A percentile compares a stretch with the other conserved stretches of the same genome.
Evolutionary conservation across 2,888 invertebrate genomes (phyloP).

Genomic region (Leptinotarsa peninsularis): DNA sequence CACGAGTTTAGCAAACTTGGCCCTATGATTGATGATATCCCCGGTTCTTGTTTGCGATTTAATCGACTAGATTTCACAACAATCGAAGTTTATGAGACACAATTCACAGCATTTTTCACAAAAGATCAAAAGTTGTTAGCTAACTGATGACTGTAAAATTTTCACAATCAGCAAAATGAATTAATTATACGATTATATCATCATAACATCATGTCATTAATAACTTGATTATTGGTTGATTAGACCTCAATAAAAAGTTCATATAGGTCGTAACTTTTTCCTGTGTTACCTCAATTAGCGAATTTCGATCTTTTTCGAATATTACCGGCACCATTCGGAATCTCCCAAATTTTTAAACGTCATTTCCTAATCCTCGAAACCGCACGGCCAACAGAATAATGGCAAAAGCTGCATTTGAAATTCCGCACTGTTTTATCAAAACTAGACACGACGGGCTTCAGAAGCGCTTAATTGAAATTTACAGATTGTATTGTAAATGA

Average conservation of each 20-base stretch:
- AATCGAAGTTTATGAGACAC: constrained; percentile 16
- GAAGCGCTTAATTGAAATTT: constrained; percentile 12
- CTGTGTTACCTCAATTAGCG: too few species aligned
- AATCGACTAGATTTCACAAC: constrained; percentile 4
- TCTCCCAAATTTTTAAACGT: too few species aligned
- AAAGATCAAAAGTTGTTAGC: too few species aligned
- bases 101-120: not conserved
- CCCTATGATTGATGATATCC: constrained; percentile 27
- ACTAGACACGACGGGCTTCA: constrained; percentile 2
- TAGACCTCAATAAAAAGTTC: too few species aligned
- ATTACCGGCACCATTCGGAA: too few species aligned
- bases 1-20: constrained; percentile 25
- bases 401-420: constrained; percentile 16
- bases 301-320: too few species aligned
- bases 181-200: too few species aligned
- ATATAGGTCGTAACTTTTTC: too few species aligned
- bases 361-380: not conserved
- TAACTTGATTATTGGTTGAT: too few species aligned
- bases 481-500: constrained; percentile 15
- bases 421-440: constrained; percentile 14
- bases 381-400: constrained; percentile 2
- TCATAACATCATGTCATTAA: too few species aligned
- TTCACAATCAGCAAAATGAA: too few species aligned
- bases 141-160: too few species aligned
- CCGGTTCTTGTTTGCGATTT: constrained; percentile 10